These are phyloP conservation scores for Centrocercus urophasianus DNA, from an alignment of 2,113 vertebrate genomes.

Conservation along the genomic window DNA sequence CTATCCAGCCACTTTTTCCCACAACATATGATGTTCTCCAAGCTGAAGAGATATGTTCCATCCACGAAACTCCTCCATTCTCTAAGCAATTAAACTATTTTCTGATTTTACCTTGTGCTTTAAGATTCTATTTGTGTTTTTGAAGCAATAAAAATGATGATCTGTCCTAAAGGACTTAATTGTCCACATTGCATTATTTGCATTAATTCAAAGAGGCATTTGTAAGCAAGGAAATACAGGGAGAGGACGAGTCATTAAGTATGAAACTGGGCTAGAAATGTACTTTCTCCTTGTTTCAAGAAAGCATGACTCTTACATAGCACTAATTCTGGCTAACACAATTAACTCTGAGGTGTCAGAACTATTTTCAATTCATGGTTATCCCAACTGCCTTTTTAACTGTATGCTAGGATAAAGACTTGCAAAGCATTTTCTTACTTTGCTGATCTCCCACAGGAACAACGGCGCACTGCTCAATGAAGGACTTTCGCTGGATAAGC, in stretches of 20 bases:
- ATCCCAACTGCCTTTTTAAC: not conserved
- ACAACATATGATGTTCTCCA: not conserved
- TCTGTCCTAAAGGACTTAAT: not conserved
- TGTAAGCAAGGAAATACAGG: not conserved
- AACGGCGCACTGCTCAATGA: not conserved
- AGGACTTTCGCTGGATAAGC: not conserved
- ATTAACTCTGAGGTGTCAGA: not conserved
- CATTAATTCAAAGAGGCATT: not conserved
- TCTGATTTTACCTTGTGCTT: not conserved
- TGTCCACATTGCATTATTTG: not conserved
- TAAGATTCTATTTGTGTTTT: not conserved
- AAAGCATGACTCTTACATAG: not conserved
- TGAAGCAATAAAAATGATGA: not conserved
- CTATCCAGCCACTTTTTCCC: not conserved
- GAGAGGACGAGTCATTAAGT: not conserved
- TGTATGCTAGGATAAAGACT: not conserved
- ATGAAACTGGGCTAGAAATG: not conserved
- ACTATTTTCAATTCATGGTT: not conserved
- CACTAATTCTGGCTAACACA: not conserved
- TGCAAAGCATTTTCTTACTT: not conserved
- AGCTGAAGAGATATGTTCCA: not conserved
- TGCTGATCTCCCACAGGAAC: not conserved
- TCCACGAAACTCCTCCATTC: not conserved
- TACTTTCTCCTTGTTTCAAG: not conserved
- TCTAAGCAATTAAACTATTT: not conserved